These are phyloP conservation scores for Tapirus indicus DNA, from an alignment of 2,797 vertebrate species.

Conservation along the genomic window DNA sequence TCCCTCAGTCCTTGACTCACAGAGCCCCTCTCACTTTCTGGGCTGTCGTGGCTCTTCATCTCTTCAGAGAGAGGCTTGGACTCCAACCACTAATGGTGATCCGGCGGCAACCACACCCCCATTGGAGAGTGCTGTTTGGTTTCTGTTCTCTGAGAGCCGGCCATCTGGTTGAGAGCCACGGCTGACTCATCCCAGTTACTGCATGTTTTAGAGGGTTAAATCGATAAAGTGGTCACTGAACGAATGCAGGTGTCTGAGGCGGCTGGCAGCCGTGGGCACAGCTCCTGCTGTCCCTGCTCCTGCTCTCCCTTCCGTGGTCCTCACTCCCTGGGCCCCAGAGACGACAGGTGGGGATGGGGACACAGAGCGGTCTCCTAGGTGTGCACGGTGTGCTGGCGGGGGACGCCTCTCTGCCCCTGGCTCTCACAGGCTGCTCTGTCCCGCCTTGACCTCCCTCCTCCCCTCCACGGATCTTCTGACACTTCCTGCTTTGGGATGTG, in stretches of 20 bases:
- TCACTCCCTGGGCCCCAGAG: background rate
- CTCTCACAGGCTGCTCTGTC: background rate
- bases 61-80: no score
- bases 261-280: background rate
- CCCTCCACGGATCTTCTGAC: background rate
- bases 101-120: background rate
- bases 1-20: no score
- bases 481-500: background rate
- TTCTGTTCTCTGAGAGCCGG: background rate
- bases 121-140: background rate
- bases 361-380: background rate
- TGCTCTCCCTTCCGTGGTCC: background rate
- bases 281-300: background rate
- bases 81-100: no score
- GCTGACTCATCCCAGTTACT: background rate
- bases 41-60: background rate
- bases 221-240: no score
- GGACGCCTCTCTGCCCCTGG: background rate
- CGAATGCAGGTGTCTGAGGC: background rate
- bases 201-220: background rate
- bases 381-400: accelerated
- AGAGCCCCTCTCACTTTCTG: background rate
- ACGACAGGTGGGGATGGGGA: no score
- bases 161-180: background rate
- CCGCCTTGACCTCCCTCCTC: accelerated